Percentiles rank a stretch among this genome's conserved stretches.
Evolutionary conservation across 2,888 invertebrate genomes (phyloP).

Genomic region (Drosophila leonis): DNA sequence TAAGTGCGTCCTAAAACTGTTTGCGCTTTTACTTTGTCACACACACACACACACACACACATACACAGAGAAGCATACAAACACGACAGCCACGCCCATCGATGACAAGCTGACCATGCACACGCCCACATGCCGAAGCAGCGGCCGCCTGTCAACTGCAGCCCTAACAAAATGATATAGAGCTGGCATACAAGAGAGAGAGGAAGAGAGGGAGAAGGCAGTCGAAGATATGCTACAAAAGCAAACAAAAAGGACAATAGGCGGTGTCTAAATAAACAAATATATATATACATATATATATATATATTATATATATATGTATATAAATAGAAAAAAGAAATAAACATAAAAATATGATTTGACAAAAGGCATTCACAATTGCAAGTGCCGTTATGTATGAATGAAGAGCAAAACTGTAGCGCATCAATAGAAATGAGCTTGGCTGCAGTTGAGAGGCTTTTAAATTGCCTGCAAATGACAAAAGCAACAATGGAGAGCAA

Average conservation of each 20-base stretch:
- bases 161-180: slow-evolving; percentile 42
- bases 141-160: slow-evolving; percentile 56
- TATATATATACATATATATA: slow-evolving; percentile 33
- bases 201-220: neutral
- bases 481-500: slow-evolving; percentile 22
- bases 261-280: slow-evolving; percentile 31
- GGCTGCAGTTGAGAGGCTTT: slow-evolving; percentile 46
- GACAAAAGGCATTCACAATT: slow-evolving; percentile 49
- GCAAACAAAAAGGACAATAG: slow-evolving; percentile 31
- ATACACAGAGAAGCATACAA: neutral
- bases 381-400: slow-evolving; percentile 50
- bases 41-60: slow-evolving; percentile 32
- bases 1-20: slow-evolving; percentile 79
- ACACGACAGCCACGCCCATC: slow-evolving; percentile 51
- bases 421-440: slow-evolving; percentile 39
- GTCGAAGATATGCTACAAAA: slow-evolving; percentile 32
- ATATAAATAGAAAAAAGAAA: slow-evolving; percentile 32
- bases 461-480: slow-evolving; percentile 42
- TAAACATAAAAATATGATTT: slow-evolving; percentile 48
- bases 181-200: slow-evolving; percentile 3
- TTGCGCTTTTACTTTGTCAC: slow-evolving; percentile 69
- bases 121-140: slow-evolving; percentile 56
- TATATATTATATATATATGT: slow-evolving; percentile 23
- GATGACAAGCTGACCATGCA: slow-evolving; percentile 62
- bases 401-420: slow-evolving; percentile 1